Evolutionary conservation across 2,113 vertebrate genomes (phyloP).

Genomic region (Leptobrachium leishanense): DNA sequence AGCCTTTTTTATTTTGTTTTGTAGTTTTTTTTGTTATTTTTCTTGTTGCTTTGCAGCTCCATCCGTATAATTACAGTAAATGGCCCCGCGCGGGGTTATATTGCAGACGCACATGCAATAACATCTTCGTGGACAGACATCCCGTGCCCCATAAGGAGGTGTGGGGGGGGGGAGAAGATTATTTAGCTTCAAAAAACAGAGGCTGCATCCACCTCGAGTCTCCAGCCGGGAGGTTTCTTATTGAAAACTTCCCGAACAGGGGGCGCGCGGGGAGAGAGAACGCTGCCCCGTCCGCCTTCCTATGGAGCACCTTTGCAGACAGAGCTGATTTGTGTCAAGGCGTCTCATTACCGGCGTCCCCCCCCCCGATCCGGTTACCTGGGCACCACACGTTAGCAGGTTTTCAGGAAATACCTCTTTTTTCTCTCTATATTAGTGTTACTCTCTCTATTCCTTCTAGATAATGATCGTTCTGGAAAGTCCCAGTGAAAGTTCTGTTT

Average conservation of each 20-base stretch:
- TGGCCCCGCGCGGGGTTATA: too few relatives aligned
- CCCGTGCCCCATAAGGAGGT: not conserved
- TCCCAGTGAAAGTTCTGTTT: slow-evolving; percentile 10
- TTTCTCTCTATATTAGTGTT: too few relatives aligned
- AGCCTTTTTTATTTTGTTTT: too few relatives aligned
- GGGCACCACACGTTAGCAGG: slow-evolving; percentile 3
- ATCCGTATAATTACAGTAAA: too few relatives aligned
- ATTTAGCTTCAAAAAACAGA: not conserved
- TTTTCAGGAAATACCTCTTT: slow-evolving; percentile 32
- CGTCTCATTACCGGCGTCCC: slow-evolving; percentile 16
- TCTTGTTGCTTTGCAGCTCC: too few relatives aligned
- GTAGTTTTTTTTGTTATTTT: too few relatives aligned
- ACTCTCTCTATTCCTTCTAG: not conserved
- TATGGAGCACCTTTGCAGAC: slow-evolving; percentile 20
- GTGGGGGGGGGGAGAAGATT: not conserved
- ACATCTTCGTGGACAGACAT: not conserved
- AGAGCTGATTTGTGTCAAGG: slow-evolving; percentile 5
- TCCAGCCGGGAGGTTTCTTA: slow-evolving; percentile 33
- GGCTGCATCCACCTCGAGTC: slow-evolving; percentile 2
- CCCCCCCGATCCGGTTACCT: slow-evolving; percentile 31
- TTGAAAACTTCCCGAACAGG: slow-evolving; percentile 31
- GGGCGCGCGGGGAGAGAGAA: not conserved
- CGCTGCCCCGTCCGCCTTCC: slow-evolving; percentile 6
- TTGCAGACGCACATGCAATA: not conserved
- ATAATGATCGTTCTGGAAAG: slow-evolving; percentile 18